phyloP scores from a whole-genome alignment of 2,113 vertebrate genomes.

The Pituophis catenifer region DNA sequence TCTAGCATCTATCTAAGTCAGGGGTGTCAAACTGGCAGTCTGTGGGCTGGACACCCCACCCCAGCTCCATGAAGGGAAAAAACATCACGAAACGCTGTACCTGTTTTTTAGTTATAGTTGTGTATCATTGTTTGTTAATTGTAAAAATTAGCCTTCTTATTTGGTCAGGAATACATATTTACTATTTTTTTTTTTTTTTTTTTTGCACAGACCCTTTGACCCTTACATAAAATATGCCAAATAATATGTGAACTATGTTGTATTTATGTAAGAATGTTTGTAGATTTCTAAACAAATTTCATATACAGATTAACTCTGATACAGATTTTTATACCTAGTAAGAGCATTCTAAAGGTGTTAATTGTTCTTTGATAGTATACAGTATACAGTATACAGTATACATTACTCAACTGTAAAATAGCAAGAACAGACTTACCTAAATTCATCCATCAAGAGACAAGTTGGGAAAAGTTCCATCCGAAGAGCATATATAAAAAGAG shows the following conservation, averaged over 20 bases:
- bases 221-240: not conserved
- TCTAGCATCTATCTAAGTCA: not conserved
- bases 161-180: not conserved
- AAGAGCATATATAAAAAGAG: conserved; percentile 33
- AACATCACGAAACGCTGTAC: not conserved
- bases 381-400: not conserved
- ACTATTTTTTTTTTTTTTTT: not conserved
- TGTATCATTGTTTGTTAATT: not conserved
- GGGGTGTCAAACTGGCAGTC: too few species aligned
- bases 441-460: not conserved
- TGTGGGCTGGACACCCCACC: too few species aligned
- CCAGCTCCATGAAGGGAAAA: too few species aligned
- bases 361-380: not conserved
- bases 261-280: not conserved
- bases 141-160: not conserved
- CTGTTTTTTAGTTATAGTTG: not conserved
- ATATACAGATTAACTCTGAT: not conserved
- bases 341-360: not conserved
- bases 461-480: conserved; percentile 6
- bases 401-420: not conserved
- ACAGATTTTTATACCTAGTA: not conserved
- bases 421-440: conserved; percentile 54
- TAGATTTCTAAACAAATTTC: not conserved
- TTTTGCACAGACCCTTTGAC: not conserved
- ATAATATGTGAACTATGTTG: not conserved